A percentile compares a stretch with the other conserved stretches of the same genome.
Conservation (phyloP, 2,888 invertebrate species). For the Meliscaeva auricollis region DNA sequence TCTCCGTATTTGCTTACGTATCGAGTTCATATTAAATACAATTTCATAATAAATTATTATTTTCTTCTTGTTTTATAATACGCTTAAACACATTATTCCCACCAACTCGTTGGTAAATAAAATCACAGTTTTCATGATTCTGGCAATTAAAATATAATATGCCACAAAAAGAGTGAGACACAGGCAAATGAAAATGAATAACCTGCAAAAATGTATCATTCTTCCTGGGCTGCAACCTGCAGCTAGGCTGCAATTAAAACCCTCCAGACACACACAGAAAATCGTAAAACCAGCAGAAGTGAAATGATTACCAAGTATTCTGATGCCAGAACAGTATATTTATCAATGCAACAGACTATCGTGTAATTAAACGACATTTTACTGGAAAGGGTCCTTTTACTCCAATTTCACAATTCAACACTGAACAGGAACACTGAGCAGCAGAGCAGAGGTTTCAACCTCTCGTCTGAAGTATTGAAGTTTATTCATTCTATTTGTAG, state of each 20-base stretch:
- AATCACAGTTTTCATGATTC: constrained; percentile 23
- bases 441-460: too few relatives aligned
- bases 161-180: background rate
- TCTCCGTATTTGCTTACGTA: too few relatives aligned
- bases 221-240: constrained; percentile 14
- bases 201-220: constrained; percentile 17
- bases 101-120: too few relatives aligned
- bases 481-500: background rate
- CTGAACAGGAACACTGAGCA: too few relatives aligned
- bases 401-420: constrained; percentile 6
- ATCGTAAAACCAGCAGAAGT: background rate
- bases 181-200: constrained; percentile 33
- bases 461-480: too few relatives aligned
- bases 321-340: background rate
- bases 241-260: constrained; percentile 41
- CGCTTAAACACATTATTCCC: too few relatives aligned
- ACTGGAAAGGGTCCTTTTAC: constrained; percentile 9
- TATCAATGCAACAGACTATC: constrained; percentile 42
- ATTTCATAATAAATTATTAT: too few relatives aligned
- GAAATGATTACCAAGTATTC: background rate
- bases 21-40: too few relatives aligned
- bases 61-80: too few relatives aligned
- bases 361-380: constrained; percentile 37
- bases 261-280: background rate
- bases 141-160: constrained; percentile 46